phyloP scores from a whole-genome alignment of 2,113 vertebrate genomes.

The Clarias magur region DNA sequence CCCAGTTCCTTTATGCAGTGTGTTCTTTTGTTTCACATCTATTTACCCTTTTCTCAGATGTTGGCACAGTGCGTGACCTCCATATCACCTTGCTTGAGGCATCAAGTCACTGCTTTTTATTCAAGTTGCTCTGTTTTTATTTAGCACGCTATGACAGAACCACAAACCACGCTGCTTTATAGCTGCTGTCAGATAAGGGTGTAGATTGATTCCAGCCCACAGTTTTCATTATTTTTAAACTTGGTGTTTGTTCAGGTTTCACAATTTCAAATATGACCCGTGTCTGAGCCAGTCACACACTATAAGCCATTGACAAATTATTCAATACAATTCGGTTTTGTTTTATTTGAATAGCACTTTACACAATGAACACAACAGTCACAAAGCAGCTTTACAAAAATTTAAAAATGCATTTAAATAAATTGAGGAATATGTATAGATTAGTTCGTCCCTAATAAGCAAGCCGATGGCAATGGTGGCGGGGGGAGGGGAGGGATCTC shows the following conservation, averaged over 20 bases:
- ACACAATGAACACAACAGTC: not conserved
- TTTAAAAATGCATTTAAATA: not conserved
- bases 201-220: not conserved
- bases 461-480: too few species aligned
- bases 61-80: not conserved
- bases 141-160: not conserved
- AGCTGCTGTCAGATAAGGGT: not conserved
- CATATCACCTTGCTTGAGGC: conserved; percentile 8
- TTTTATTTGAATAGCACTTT: too few species aligned
- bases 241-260: not conserved
- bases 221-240: not conserved
- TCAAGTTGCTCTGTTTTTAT: not conserved
- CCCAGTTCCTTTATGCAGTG: conserved; percentile 5
- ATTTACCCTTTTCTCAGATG: not conserved
- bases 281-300: not conserved
- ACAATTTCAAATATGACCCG: not conserved
- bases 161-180: not conserved
- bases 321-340: not conserved
- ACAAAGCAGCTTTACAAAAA: not conserved
- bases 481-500: too few species aligned
- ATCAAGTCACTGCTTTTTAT: not conserved
- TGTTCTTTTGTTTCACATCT: not conserved
- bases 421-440: too few species aligned
- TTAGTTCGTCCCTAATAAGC: too few species aligned
- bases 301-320: not conserved